Base-by-base conservation (phyloP, 2,113 vertebrate species). In the Gopherus flavomarginatus region DNA sequence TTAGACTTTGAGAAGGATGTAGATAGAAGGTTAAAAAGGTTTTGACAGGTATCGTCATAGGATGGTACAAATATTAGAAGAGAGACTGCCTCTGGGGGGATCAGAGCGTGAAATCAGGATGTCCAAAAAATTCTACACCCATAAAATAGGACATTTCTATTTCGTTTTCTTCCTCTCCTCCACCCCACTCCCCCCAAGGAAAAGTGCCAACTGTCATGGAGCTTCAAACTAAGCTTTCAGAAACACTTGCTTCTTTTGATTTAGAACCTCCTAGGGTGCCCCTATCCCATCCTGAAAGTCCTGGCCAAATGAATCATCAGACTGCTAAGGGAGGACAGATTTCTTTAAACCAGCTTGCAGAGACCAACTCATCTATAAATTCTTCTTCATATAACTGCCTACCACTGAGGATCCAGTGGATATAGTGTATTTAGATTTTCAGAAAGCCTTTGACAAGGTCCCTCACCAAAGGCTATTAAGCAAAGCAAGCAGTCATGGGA, bases 61-160 rank as follows among this genome's bases (percentile, higher is more conserved):
- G 49, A 12, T 72, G 81, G 82, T 5, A 38, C 19, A 27, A 54
- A 81, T 82, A 12, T 1, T 19, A 8, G 10, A 86, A 75, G 7
- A 78, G 3, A 87, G 35, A 11, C 2, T 11, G 2, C 17, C 35
- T 85, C 83, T 0, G 0, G 3, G 85, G 3, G 19, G 35, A 5
- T 29, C 10, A 14, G 1, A 6, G 81, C 81, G 1, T 78, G 21
- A 89, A 56, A 38, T 26, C 85, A 69, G 44, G 86, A 27, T 19
- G 53, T 5, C 0, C 31, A 53, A 90, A 85, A 53, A 84, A 92
- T 31, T 52, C 42, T 86, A 13, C 44, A 65, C 2, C 1, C 0
- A 0, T 54, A 38, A 89, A 26, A 86, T 7, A 42, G 16, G 27
- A 80, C 75, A 11, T 3, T 62, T 83, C 81, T 52, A 50, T 91